phyloP scores from a whole-genome alignment of 2,888 invertebrate species.

The Heliconius aoede region DNA sequence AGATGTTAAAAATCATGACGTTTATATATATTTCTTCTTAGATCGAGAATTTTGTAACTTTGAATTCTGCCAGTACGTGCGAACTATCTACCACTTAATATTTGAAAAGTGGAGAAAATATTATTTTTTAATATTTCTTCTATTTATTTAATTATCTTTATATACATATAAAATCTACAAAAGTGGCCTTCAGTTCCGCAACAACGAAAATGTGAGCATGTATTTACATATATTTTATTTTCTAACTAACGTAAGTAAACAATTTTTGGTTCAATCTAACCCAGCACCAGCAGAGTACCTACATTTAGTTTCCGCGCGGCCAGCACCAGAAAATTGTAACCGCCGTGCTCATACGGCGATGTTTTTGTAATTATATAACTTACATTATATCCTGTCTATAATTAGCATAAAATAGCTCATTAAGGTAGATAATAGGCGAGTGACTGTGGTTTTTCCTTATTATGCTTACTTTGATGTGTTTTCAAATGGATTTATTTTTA shows the following conservation, averaged over 20 bases:
- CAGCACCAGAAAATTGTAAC: slow-evolving; percentile 75
- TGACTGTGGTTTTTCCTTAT: slow-evolving; percentile 70
- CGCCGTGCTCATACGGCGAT: slow-evolving; percentile 59
- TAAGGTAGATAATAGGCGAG: slow-evolving; percentile 70
- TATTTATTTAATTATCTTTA: no score
- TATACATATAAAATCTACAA: no score
- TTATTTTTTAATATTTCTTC: no score
- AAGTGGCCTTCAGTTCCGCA: no score
- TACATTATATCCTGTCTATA: slow-evolving; percentile 73
- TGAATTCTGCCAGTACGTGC: neutral
- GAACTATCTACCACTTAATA: no score
- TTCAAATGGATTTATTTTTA: slow-evolving; percentile 28
- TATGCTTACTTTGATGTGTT: slow-evolving; percentile 46
- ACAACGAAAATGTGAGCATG: no score
- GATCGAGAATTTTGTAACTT: neutral
- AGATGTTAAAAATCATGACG: no score
- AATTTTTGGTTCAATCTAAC: neutral
- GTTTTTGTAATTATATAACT: slow-evolving; percentile 72
- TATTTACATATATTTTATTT: no score
- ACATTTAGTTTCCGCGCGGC: slow-evolving; percentile 62
- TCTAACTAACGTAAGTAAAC: neutral
- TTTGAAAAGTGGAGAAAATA: no score
- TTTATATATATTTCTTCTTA: neutral
- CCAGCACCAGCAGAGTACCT: neutral
- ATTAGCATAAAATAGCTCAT: slow-evolving; percentile 80